These are phyloP conservation scores for Montifringilla adamsi DNA, from an alignment of 2,113 vertebrate species.

Conservation along the genomic window DNA sequence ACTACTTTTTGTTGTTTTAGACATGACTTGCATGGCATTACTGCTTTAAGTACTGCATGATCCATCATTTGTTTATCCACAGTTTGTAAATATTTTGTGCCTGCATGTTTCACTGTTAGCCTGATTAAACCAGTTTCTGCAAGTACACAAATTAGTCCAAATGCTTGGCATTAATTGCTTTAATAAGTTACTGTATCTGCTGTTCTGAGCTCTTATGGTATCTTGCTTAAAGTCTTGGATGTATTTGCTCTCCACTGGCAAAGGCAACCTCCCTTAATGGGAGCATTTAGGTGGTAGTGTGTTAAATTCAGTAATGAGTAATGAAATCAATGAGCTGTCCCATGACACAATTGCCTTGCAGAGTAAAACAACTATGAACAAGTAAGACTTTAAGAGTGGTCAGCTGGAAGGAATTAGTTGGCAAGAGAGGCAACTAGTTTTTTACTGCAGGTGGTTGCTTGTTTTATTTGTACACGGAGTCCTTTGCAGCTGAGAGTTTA, in stretches of 20 bases:
- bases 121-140: conserved; percentile 28
- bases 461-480: background rate
- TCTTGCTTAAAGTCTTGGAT: background rate
- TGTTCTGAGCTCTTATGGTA: background rate
- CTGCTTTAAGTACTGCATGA: background rate
- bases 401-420: background rate
- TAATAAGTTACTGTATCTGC: conserved; percentile 31
- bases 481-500: background rate
- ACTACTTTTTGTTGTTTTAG: background rate
- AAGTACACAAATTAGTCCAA: conserved; percentile 24
- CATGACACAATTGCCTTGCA: background rate
- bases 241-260: background rate
- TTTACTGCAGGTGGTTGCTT: background rate
- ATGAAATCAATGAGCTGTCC: conserved; percentile 2
- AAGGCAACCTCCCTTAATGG: background rate
- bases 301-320: background rate
- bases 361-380: background rate
- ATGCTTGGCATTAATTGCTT: background rate
- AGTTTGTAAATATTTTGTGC: conserved; percentile 15
- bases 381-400: background rate
- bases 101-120: background rate
- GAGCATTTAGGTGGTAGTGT: background rate
- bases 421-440: background rate
- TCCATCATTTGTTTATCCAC: background rate
- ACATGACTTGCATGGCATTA: background rate